Percentiles rank a stretch among this genome's conserved stretches.
Evolutionary conservation across 2,797 vertebrate species (phyloP).

Genomic region (Botia kubotai): DNA sequence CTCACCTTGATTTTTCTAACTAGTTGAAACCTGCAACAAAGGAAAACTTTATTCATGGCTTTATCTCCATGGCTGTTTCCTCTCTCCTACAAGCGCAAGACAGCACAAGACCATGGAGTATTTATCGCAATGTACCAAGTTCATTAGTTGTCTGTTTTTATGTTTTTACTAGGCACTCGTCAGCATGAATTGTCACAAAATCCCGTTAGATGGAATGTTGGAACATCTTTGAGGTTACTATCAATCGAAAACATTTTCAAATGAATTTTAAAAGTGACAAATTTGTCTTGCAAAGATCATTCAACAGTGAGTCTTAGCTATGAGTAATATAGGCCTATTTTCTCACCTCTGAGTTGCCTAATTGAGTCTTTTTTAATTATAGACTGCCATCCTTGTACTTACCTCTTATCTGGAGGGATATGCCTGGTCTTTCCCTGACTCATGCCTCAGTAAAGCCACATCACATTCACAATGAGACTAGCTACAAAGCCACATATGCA

Average conservation of each 20-base stretch:
- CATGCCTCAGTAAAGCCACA: constrained; percentile 74
- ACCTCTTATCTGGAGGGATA: constrained; percentile 77
- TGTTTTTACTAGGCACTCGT: constrained; percentile 11
- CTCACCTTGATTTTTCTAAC: constrained; percentile 78
- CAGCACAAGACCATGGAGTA: constrained; percentile 65
- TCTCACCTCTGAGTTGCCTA: constrained; percentile 77
- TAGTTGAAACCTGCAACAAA: constrained; percentile 81
- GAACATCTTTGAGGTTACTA: constrained; percentile 31
- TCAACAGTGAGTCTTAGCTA: constrained; percentile 53
- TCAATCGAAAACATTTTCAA: constrained; percentile 27
- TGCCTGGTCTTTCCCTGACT: constrained; percentile 78
- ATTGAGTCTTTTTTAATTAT: constrained; percentile 83
- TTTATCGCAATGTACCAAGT: constrained; percentile 61
- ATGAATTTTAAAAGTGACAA: constrained; percentile 3
- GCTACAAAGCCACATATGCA: background rate
- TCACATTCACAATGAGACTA: constrained; percentile 24
- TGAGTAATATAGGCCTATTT: constrained; percentile 62
- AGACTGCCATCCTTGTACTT: constrained; percentile 72
- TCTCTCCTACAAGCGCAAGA: constrained; percentile 64
- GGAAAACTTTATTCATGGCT: constrained; percentile 69
- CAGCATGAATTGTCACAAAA: constrained; percentile 29
- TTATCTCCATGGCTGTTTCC: constrained; percentile 57
- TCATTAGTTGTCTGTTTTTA: constrained; percentile 54
- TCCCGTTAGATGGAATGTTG: constrained; percentile 39
- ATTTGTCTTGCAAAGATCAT: constrained; percentile 21